Percentiles rank a stretch among this genome's conserved stretches.
Evolutionary conservation across 2,888 invertebrate species (phyloP).

Genomic region (Drosophila quinaria): DNA sequence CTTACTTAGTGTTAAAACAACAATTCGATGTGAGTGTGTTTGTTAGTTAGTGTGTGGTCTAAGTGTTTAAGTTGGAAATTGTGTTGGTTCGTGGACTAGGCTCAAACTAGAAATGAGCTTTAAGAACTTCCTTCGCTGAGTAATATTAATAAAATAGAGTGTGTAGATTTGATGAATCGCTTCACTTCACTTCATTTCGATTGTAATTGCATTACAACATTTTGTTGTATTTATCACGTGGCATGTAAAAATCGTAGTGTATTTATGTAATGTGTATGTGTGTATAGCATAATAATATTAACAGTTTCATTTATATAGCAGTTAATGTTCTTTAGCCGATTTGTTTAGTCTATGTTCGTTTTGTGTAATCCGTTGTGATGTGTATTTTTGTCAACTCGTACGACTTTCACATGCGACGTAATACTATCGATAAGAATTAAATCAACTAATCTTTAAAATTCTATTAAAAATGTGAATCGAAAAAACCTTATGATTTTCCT

Average conservation of each 20-base stretch:
- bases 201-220: conserved; percentile 5
- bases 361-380: not conserved
- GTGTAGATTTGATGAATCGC: conserved; percentile 21
- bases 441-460: conserved; percentile 14
- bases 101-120: conserved; percentile 43
- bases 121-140: conserved; percentile 2
- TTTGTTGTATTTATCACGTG: conserved; percentile 18
- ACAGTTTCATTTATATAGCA: not conserved
- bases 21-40: conserved; percentile 12
- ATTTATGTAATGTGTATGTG: not conserved
- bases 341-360: conserved; percentile 40
- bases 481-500: conserved; percentile 39
- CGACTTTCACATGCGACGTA: conserved; percentile 64
- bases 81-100: conserved; percentile 36
- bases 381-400: conserved; percentile 38
- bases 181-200: conserved; percentile 11
- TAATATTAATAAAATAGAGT: conserved; percentile 7
- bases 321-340: conserved; percentile 29
- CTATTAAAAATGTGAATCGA: conserved; percentile 37
- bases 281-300: not conserved
- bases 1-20: conserved; percentile 13
- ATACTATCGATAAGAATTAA: conserved; percentile 15
- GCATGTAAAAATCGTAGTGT: conserved; percentile 53
- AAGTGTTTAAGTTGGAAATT: conserved; percentile 3
- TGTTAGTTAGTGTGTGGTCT: not conserved